phyloP scores from a whole-genome alignment of 1,140 invertebrate genomes.

The Saccostrea cuccullata region DNA sequence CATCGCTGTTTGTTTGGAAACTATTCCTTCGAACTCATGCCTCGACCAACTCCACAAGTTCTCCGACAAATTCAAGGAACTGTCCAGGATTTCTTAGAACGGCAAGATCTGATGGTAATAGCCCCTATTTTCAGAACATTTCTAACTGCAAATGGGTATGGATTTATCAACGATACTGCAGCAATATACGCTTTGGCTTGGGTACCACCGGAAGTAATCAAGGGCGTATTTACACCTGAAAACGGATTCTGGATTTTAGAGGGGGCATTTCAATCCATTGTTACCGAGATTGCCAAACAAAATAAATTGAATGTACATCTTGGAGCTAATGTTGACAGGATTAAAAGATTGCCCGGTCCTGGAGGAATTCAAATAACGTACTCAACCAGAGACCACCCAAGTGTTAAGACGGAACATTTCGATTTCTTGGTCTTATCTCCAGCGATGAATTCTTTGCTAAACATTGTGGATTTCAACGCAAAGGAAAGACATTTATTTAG shows the following conservation, averaged over 20 bases:
- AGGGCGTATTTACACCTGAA: background rate
- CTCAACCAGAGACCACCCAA: background rate
- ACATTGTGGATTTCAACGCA: constrained; percentile 1
- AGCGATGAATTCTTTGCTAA: constrained; percentile 31
- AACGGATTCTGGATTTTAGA: constrained; percentile 10
- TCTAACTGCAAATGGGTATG: constrained; percentile 38
- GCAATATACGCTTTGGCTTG: constrained; percentile 42
- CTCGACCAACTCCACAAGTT: constrained; percentile 1
- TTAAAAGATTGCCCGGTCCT: background rate
- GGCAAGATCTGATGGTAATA: constrained; percentile 16
- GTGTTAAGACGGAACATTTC: background rate
- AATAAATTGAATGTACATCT: constrained; percentile 5
- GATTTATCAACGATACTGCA: constrained; percentile 39
- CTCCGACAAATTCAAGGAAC: constrained; percentile 14
- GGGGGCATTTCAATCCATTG: constrained; percentile 27
- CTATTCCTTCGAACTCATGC: constrained; percentile 40
- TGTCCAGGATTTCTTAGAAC: constrained; percentile 27
- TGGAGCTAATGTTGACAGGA: background rate
- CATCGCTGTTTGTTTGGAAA: constrained; percentile 33
- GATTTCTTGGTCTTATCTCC: constrained; percentile 39
- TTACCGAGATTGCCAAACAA: constrained; percentile 16
- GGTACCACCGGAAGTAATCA: constrained; percentile 26
- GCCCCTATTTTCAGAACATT: background rate
- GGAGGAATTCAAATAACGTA: background rate
- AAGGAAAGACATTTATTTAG: constrained; percentile 26